Evolutionary conservation across 2,888 invertebrate species (phyloP), one percentile per base, ranked within the genome.

Genomic region (Blera fallax): DNA sequence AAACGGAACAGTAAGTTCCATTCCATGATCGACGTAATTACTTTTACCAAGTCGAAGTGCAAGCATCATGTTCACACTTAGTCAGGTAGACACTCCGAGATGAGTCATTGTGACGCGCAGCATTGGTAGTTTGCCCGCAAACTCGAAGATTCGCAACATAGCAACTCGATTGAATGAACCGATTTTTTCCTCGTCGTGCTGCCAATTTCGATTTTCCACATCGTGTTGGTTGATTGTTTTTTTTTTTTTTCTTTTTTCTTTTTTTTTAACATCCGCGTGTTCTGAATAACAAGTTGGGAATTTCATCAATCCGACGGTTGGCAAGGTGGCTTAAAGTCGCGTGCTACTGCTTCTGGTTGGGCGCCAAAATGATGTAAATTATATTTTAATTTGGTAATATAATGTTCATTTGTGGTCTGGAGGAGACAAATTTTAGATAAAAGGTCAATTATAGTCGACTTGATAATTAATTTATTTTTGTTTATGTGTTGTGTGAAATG

Each of bases 361-460:
- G 73, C 72, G 64, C 65, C 50, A 34, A 73, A 50, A 18, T 67
- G 32, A 32, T 60, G 16, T 43, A 24, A 60, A 52, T 67, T 48
- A n/a, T 40, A 16, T 27, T 58, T 50, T 8, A 29, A 48, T 79
- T 80, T 80, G 58, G 50, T 16, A 80, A 80, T 40, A 18, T 18
- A 1, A 14, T 45, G 37, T 27, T 27, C 18, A 37, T 37, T 34
- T 37, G 52, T 40, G 54, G 40, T 40, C 7, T 37, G 40, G 29
- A 8, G 40, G 37, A 62, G 27, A 45, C 43, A 52, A 37, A 52
- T 16, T 24, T 50, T 14, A 27, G 29, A 54, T 43, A 40, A 69
- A 56, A 69, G 43, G 18, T 43, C 69, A 69, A 69, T 54, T 54
- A 54, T 16, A n/a, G 67, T 37, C 27, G 24, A 40, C 3, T 1